Evolutionary conservation across 1,140 invertebrate species (phyloP).

Genomic region (Sarcophaga peregrina): DNA sequence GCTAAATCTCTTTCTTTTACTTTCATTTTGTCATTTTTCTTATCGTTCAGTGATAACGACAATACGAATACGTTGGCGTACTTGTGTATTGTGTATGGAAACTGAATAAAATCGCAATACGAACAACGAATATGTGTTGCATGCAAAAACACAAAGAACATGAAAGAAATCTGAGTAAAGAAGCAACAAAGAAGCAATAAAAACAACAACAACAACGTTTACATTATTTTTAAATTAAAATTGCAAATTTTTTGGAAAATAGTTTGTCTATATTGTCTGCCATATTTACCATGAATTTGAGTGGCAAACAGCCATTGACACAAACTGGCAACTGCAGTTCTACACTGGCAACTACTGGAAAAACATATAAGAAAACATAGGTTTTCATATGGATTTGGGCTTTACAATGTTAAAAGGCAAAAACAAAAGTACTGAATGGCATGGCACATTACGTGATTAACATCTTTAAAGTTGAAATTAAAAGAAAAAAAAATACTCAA

Average conservation of each 20-base stretch:
- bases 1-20: background rate
- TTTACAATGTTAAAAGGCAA: background rate
- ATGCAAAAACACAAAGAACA: background rate
- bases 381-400: background rate
- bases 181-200: background rate
- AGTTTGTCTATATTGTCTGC: constrained; percentile 10
- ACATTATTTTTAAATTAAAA: constrained; percentile 29
- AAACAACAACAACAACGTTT: background rate
- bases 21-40: background rate
- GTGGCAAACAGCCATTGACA: too few relatives aligned
- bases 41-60: background rate
- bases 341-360: too few relatives aligned
- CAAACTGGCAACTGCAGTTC: too few relatives aligned
- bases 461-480: constrained; percentile 7
- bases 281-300: too few relatives aligned
- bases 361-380: background rate
- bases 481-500: too few relatives aligned
- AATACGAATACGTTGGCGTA: background rate
- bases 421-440: background rate
- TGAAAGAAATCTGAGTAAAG: background rate
- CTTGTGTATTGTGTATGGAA: background rate
- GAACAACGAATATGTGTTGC: background rate
- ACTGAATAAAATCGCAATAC: background rate
- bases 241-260: constrained; percentile 26
- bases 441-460: constrained; percentile 33